phyloP scores from a whole-genome alignment of 2,888 invertebrate species.

The Sarcophaga carnaria region DNA sequence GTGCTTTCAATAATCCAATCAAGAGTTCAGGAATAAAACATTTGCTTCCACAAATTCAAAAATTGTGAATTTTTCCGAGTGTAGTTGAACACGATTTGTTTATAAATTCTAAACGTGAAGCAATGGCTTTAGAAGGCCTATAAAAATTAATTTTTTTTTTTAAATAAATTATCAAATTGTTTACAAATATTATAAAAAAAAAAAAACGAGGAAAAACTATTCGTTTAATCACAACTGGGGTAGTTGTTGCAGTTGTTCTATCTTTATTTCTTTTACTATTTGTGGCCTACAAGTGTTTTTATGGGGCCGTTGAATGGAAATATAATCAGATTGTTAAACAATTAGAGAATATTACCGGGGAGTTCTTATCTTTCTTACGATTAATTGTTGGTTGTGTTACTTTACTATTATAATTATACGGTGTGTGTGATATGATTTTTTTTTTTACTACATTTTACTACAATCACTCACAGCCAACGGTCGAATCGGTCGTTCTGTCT shows the following conservation, averaged over 20 bases:
- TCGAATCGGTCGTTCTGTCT: neutral
- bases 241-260: neutral
- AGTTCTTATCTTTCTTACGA: slow-evolving; percentile 51
- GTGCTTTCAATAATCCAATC: too few species aligned
- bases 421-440: slow-evolving; percentile 25
- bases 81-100: too few species aligned
- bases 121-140: too few species aligned
- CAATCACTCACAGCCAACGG: neutral
- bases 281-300: slow-evolving; percentile 1
- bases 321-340: slow-evolving; percentile 54
- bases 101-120: too few species aligned
- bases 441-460: slow-evolving; percentile 30
- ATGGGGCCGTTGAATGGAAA: neutral
- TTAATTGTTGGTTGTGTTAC: neutral
- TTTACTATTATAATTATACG: neutral
- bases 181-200: slow-evolving; percentile 22
- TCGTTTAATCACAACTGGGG: neutral
- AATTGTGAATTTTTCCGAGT: too few species aligned
- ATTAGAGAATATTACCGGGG: slow-evolving; percentile 42
- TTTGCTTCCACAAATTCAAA: too few species aligned
- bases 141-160: neutral
- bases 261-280: too few species aligned
- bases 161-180: neutral
- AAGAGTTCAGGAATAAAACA: too few species aligned
- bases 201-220: neutral